Evolutionary conservation across 2,888 invertebrate species (phyloP).

Genomic region (Pristionchus mayeri): DNA sequence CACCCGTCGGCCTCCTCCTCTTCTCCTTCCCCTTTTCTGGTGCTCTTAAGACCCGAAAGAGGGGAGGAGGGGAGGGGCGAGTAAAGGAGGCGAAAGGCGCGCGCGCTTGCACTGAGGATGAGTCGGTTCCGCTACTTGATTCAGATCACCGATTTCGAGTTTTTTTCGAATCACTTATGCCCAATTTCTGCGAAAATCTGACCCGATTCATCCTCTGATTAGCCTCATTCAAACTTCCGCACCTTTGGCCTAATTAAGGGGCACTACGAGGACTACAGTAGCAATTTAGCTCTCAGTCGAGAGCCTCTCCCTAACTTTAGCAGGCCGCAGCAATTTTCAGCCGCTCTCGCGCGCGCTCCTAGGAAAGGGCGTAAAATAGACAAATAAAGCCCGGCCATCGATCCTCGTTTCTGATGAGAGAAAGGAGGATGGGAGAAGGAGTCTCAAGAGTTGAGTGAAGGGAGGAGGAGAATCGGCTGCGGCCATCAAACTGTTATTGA

Average conservation of each 20-base stretch:
- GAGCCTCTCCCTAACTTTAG: neutral
- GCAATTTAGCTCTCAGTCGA: too few species aligned
- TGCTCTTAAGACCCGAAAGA: constrained; percentile 41
- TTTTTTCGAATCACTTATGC: neutral
- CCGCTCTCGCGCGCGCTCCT: neutral
- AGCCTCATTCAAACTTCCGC: neutral
- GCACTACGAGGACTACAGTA: neutral
- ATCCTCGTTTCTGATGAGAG: constrained; percentile 44
- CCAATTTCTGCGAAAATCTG: too few species aligned
- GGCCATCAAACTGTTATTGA: neutral
- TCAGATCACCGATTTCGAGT: neutral
- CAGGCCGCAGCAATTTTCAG: neutral
- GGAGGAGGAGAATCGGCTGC: neutral
- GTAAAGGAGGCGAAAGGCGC: neutral
- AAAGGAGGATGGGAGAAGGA: neutral
- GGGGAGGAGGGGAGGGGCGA: constrained; percentile 24
- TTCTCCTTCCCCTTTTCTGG: constrained; percentile 10
- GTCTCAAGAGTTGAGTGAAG: constrained; percentile 26
- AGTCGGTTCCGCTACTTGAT: constrained; percentile 8
- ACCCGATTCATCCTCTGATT: neutral
- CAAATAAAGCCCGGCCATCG: constrained; percentile 39
- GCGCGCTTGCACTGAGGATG: neutral
- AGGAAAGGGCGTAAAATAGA: constrained; percentile 39
- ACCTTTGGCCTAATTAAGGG: neutral
- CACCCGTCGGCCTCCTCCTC: too few species aligned